phyloP scores from a whole-genome alignment of 2,113 vertebrate genomes.

The Alligator sinensis region DNA sequence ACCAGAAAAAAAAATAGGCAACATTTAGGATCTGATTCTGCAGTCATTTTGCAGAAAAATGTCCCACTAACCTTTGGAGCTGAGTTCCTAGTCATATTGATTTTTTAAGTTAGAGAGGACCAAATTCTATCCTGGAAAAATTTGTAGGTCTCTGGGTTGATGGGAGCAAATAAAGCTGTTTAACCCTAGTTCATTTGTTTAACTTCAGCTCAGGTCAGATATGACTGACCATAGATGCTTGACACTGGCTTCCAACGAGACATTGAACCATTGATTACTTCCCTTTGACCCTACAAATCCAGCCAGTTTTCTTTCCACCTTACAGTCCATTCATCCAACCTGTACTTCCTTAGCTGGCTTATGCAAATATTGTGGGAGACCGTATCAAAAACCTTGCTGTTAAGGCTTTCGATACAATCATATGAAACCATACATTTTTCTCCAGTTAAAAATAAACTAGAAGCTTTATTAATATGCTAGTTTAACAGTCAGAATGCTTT shows the following conservation, averaged over 20 bases:
- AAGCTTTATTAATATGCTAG: no score
- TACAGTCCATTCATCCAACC: no score
- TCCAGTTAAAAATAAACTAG: no score
- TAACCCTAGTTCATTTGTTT: neutral
- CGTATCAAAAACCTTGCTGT: no score
- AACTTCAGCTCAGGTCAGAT: neutral
- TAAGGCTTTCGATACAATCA: no score
- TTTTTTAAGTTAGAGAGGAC: neutral
- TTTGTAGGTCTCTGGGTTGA: neutral
- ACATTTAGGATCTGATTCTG: fast-evolving
- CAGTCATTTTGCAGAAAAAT: neutral
- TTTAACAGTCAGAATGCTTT: neutral
- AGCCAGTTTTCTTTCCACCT: no score
- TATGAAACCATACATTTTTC: no score
- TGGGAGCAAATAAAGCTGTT: neutral
- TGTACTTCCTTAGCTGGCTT: no score
- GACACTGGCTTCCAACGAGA: no score
- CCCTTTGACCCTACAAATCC: no score
- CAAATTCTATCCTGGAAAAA: neutral
- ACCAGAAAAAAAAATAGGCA: neutral
- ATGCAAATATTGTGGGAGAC: no score
- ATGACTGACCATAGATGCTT: neutral
- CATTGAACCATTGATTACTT: no score
- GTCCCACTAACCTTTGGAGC: neutral
- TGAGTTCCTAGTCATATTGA: neutral